Conservation (phyloP, 64 coral and sea anemone species). For the Montipora cactus region DNA sequence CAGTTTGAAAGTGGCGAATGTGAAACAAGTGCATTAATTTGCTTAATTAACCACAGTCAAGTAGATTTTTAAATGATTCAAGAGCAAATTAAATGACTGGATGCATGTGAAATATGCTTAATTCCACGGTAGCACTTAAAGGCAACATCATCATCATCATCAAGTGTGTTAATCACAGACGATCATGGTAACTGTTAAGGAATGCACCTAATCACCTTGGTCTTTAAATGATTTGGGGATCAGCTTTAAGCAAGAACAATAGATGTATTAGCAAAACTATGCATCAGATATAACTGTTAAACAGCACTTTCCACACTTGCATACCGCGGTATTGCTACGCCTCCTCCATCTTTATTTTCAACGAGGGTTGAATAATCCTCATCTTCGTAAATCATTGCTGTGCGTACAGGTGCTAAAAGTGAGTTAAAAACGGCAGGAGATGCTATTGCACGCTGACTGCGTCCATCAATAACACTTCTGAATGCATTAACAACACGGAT, state of each 20-base stretch:
- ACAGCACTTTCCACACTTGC: conserved; percentile 92
- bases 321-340: conserved; percentile 73
- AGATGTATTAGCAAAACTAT: background rate
- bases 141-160: background rate
- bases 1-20: background rate
- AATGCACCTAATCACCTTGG: background rate
- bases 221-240: background rate
- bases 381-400: conserved; percentile 94
- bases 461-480: conserved; percentile 95
- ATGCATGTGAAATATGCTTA: too few relatives aligned
- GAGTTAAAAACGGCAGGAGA: conserved; percentile 99
- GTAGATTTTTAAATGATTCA: background rate
- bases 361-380: conserved; percentile 59
- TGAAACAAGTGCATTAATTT: too few relatives aligned
- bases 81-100: too few relatives aligned
- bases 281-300: conserved; percentile 37
- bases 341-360: conserved; percentile 64
- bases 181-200: background rate
- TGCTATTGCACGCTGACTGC: conserved; percentile 92
- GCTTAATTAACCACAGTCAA: background rate
- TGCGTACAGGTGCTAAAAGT: conserved; percentile 96
- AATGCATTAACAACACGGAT: conserved; percentile 99
- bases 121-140: too few relatives aligned
- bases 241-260: background rate
- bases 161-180: background rate